Base-by-base conservation (phyloP, 1,140 invertebrate species). In the Carposina sasakii region DNA sequence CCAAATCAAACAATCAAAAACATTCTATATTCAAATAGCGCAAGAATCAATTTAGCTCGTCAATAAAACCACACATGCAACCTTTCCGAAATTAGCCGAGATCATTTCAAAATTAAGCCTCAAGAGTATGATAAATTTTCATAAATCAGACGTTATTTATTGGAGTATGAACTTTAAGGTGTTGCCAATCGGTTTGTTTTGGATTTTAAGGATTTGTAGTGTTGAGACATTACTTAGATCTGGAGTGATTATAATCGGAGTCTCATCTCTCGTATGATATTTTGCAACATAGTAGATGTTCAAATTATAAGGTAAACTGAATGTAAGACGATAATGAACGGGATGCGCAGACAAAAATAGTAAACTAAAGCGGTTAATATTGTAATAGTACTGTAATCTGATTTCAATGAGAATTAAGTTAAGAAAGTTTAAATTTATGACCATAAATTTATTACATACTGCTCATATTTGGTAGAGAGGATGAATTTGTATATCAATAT, bases 61-160 rank as follows among this genome's bases (percentile, higher is more conserved):
- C 52, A 63, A 28, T 48, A 20, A 48, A 54, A 42, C 24, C n/a
- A 34, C 50, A 51, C 21, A 63, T 79, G 52, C 37, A 54, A 47
- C 63, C 51, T 66, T 71, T 50, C 52, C 21, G 50, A 56, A 68
- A 67, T 51, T 42, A 54, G 44, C 33, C 23, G 51, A 60, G 67
- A 75, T 76, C 74, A 75, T 78, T 84, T 81, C 76, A 81, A 84
- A 84, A 81, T 84, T 78, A 84, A 81, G 71, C 75, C 71, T 81
- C 79, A 79, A 76, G 71, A 75, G 70, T 78, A 81, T 76, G 79
- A 84, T 81, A 84, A 79, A 79, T 78, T 81, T 81, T 81, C 77
- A 81, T 84, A 84, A 77, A 81, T 81, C 76, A 81, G 66, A 62
- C 63, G 69, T 84, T 75, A 84, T 84, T 83, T 81, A 83, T 79